phyloP scores from a whole-genome alignment of 1,140 invertebrate species.

The Helicoverpa armigera region DNA sequence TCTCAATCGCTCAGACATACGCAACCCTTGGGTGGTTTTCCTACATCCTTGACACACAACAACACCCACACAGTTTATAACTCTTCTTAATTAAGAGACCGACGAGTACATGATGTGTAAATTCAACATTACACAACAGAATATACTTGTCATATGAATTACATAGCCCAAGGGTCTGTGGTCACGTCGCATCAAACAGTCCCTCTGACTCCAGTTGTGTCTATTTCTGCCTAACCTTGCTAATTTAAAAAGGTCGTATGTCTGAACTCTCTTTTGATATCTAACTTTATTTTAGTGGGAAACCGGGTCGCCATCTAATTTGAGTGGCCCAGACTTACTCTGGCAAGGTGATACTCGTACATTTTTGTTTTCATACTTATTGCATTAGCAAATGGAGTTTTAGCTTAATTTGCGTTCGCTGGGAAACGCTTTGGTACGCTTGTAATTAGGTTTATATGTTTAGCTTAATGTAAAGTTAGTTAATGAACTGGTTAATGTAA shows the following conservation, averaged over 20 bases:
- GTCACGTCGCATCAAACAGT: conserved; percentile 9
- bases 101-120: background rate
- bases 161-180: background rate
- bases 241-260: conserved; percentile 51
- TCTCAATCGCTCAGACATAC: too few relatives aligned
- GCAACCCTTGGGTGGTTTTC: too few relatives aligned
- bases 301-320: conserved; percentile 64
- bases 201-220: background rate
- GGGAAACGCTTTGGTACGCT: background rate
- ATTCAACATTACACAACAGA: background rate
- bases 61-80: too few relatives aligned
- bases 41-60: too few relatives aligned
- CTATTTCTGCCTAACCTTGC: conserved; percentile 15
- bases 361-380: conserved; percentile 35
- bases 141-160: background rate
- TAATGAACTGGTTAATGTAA: background rate
- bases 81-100: too few relatives aligned
- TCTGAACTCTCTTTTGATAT: conserved; percentile 51
- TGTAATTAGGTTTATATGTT: background rate
- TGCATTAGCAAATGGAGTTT: conserved; percentile 38
- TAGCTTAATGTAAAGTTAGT: background rate
- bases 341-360: conserved; percentile 51
- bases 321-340: conserved; percentile 55
- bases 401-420: background rate
- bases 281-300: conserved; percentile 62